Base-by-base conservation (phyloP, 2,797 vertebrate genomes). In the Ibycter americanus region DNA sequence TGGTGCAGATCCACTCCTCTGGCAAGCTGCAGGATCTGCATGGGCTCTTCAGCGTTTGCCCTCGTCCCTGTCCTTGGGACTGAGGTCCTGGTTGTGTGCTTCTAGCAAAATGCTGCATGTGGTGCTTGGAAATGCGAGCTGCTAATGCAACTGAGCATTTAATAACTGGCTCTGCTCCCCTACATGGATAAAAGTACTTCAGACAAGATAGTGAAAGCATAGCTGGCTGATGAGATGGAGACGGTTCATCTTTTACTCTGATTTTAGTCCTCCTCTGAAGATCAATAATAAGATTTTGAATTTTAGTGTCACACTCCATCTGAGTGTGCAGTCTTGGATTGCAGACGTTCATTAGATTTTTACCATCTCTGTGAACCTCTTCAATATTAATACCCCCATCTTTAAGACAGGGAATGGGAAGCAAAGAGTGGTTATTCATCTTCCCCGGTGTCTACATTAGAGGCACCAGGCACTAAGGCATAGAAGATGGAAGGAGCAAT, bases 371-470 rank as follows among this genome's bases (percentile, higher is more conserved):
- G 42, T 83, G 87, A 91, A 81, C 83, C 85, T 93, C 92, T 90
- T 95, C 87, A 95, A 93, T 96, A 96, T 97, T 96, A 95, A 94
- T 95, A 70, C 10, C 25, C 40, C 40, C 26, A n/a, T 92, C 70
- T 91, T 87, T 55, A 88, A 91, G 93, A 70, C 54, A 78, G 61
- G 56, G 47, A 93, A 96, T 42, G 68, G 59, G 91, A 94, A 92
- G 79, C 32, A 90, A 67, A 49, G 80, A 91, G 77, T 34, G 15
- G 52, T 87, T 94, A 80, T 95, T 90, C 71, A 55, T 96, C 82
- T 94, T 93, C 34, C 62, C 40, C 44, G 10, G 3, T 58, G 40
- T 92, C 87, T 86, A 27, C 82, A 51, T 86, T 73, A 83, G 79
- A 95, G 67, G 34, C 62, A 81, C 14, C 27, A 56, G 82, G 70